Conservation (phyloP, 2,888 invertebrate genomes). For the Euproctis similis region DNA sequence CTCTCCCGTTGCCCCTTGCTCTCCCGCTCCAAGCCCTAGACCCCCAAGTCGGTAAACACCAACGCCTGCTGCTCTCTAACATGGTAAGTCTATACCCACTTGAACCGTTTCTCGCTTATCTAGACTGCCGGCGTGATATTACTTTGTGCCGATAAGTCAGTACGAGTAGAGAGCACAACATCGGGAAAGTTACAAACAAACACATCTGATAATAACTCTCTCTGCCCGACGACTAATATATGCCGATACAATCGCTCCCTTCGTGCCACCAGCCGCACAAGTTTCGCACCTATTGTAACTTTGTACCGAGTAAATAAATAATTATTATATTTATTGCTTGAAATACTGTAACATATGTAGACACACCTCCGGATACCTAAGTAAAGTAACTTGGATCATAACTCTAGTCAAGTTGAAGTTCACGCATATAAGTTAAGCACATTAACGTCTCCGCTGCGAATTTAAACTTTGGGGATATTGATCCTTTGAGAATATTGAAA, state of each 20-base stretch:
- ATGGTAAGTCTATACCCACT: constrained; percentile 54
- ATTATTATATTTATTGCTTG: constrained; percentile 48
- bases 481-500: constrained; percentile 47
- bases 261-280: constrained; percentile 27
- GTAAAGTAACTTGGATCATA: constrained; percentile 49
- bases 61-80: constrained; percentile 73
- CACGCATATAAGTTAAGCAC: constrained; percentile 56
- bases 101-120: constrained; percentile 13
- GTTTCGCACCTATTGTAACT: constrained; percentile 35
- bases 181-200: constrained; percentile 46
- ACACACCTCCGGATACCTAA: constrained; percentile 36
- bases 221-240: constrained; percentile 41
- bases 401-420: constrained; percentile 51
- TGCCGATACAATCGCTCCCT: constrained; percentile 42
- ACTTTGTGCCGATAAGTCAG: constrained; percentile 43
- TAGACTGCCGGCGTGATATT: constrained; percentile 19
- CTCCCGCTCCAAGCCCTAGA: constrained; percentile 69
- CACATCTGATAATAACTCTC: constrained; percentile 57
- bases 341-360: constrained; percentile 31
- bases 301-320: constrained; percentile 42
- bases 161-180: constrained; percentile 35
- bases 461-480: constrained; percentile 47
- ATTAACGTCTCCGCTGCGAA: constrained; percentile 53
- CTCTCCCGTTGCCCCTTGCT: constrained; percentile 65
- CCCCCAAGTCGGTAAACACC: constrained; percentile 70